Conservation (phyloP, 1,140 invertebrate genomes). For the Diachasma alloeum region DNA sequence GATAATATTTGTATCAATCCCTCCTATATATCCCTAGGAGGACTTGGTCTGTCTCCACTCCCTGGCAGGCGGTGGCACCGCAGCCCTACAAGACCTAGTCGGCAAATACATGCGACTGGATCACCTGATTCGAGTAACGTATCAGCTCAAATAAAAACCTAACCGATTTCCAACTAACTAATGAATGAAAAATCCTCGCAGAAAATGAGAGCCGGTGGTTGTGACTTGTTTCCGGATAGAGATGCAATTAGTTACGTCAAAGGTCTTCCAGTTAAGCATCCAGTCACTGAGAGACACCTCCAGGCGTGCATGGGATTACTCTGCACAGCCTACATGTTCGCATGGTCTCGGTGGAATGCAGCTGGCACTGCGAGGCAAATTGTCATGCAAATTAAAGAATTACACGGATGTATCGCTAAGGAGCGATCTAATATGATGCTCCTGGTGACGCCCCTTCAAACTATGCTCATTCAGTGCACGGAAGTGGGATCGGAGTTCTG, state of each 20-base stretch:
- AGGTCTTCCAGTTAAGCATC: slow-evolving; percentile 76
- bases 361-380: slow-evolving; percentile 70
- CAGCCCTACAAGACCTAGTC: slow-evolving; percentile 66
- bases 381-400: slow-evolving; percentile 77
- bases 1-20: not conserved
- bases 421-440: slow-evolving; percentile 68
- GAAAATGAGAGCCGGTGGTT: slow-evolving; percentile 77
- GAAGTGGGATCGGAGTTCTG: slow-evolving; percentile 75
- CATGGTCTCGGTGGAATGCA: slow-evolving; percentile 89
- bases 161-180: not conserved
- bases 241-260: slow-evolving; percentile 87
- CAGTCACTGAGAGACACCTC: slow-evolving; percentile 78
- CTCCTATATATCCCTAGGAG: slow-evolving; percentile 51
- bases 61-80: slow-evolving; percentile 68
- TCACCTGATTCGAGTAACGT: slow-evolving; percentile 64
- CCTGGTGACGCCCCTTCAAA: slow-evolving; percentile 70
- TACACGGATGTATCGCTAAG: slow-evolving; percentile 65
- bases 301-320: slow-evolving; percentile 85
- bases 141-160: slow-evolving; percentile 12
- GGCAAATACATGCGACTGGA: slow-evolving; percentile 67
- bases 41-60: slow-evolving; percentile 67
- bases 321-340: slow-evolving; percentile 79
- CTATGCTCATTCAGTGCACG: slow-evolving; percentile 72
- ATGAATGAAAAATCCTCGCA: slow-evolving; percentile 46
- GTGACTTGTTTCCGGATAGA: slow-evolving; percentile 88